Evolutionary conservation across 2,888 invertebrate genomes (phyloP), one percentile per base, ranked within the genome.

Genomic region (Lasioglossum vierecki): DNA sequence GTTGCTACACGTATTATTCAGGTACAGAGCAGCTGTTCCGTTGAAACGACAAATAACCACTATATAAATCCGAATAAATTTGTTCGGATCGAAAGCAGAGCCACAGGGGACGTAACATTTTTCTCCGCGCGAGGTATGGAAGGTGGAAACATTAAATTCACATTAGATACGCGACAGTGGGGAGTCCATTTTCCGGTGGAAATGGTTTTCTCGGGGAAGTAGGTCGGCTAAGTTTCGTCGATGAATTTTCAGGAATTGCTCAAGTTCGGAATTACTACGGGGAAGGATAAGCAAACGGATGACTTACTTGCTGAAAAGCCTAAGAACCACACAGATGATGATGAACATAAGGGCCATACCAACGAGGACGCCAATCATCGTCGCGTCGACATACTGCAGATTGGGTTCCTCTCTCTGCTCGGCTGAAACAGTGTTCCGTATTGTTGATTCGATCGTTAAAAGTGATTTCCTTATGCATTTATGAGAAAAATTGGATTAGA

Each of bases 291-390:
- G 85, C 53, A 85, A 78, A 85, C 71, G 46, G 53, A 11, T 72
- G 72, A 96, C 96, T 96, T 96, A 98, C 98, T 97, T 98, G 97
- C 98, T 98, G 95, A 99, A 99, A 91, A 98, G 96, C 93, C 98
- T 97, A 86, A 99, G 96, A 75, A 98, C 98, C 91, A 98, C 98
- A 95, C 98, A 98, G 93, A 99, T 98, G 95, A 98, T 98, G 95
- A 98, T 96, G 95, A 98, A 98, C 98, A 98, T 99, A 91, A 98
- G 96, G 88, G 97, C 98, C 97, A 98, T 98, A 81, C 97, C 98
- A 87, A 98, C 98, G 91, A 98, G 96, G 78, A 98, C 97, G 79
- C 98, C 97, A 94, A 98, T 98, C 98, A 98, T 98, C 75, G 98
- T 98, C 71, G 98, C 98, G 95, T 98, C 98, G 88, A 98, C 95